These are phyloP conservation scores for Aphelenchoides avenae DNA, from an alignment of 1,140 invertebrate genomes.

Conservation along the genomic window DNA sequence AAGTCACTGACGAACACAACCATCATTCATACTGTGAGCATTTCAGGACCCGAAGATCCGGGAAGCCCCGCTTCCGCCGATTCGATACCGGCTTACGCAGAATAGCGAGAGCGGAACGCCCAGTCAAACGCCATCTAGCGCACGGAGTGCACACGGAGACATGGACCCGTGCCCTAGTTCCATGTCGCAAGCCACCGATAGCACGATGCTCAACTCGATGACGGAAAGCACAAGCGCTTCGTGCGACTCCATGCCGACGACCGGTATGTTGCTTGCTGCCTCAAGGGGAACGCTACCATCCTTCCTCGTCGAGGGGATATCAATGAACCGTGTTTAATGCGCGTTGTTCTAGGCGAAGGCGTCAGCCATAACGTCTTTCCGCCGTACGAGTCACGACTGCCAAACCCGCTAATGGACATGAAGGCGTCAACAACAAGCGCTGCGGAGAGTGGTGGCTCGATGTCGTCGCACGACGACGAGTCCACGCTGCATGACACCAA, in stretches of 20 bases:
- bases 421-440: neutral
- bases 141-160: conserved; percentile 1
- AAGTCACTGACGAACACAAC: conserved; percentile 5
- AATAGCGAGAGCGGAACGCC: conserved; percentile 26
- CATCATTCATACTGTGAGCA: neutral
- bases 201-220: conserved; percentile 22
- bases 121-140: conserved; percentile 20
- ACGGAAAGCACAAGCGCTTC: conserved; percentile 32
- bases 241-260: conserved; percentile 44
- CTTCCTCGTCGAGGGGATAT: too few relatives aligned
- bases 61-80: conserved; percentile 29
- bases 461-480: conserved; percentile 27
- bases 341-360: conserved; percentile 43
- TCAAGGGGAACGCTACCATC: neutral
- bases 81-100: conserved; percentile 17
- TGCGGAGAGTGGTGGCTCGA: conserved; percentile 2
- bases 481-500: conserved; percentile 37
- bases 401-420: conserved; percentile 25
- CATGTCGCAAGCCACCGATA: conserved; percentile 25
- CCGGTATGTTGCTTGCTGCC: conserved; percentile 7
- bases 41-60: conserved; percentile 5
- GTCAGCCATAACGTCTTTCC: conserved; percentile 39
- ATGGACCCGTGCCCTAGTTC: conserved; percentile 25
- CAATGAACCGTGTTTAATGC: too few relatives aligned
- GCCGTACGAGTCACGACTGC: conserved; percentile 25